Conservation (phyloP, 2,888 invertebrate species). For the Meteorus colon region DNA sequence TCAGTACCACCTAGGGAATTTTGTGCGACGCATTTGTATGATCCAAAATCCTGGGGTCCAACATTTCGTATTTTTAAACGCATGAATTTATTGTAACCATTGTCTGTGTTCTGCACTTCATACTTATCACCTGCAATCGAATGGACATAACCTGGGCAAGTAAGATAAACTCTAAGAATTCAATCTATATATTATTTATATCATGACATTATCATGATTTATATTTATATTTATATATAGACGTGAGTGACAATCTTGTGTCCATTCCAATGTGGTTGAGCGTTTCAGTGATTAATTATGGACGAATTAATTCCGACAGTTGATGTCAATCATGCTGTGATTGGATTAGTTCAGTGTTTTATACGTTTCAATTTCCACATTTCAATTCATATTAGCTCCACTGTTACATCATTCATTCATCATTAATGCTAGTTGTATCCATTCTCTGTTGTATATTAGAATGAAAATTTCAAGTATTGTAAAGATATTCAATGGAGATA, state of each 20-base stretch:
- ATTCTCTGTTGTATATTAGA: too few species aligned
- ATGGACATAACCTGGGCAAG: conserved; percentile 69
- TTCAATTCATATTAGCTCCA: too few species aligned
- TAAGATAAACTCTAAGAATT: conserved; percentile 55
- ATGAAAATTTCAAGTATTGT: too few species aligned
- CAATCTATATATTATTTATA: conserved; percentile 2
- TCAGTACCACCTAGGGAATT: conserved; percentile 93
- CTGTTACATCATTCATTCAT: too few species aligned
- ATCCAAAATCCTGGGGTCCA: conserved; percentile 86
- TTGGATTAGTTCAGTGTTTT: too few species aligned
- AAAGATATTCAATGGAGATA: too few species aligned
- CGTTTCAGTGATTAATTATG: too few species aligned
- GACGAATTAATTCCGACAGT: too few species aligned
- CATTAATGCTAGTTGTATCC: too few species aligned
- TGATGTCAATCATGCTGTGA: too few species aligned
- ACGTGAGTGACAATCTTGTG: not conserved
- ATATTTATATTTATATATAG: not conserved
- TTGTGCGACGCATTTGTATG: conserved; percentile 93
- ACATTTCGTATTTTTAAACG: conserved; percentile 90
- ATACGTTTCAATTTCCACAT: too few species aligned
- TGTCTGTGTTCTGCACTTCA: conserved; percentile 87
- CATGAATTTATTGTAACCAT: conserved; percentile 92
- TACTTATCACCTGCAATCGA: conserved; percentile 87
- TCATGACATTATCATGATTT: not conserved
- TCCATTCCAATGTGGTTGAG: too few species aligned